A percentile compares a stretch with the other conserved stretches of the same genome.
These are phyloP conservation scores for Ahaetulla prasina DNA, from an alignment of 2,113 vertebrate species.

Conservation along the genomic window DNA sequence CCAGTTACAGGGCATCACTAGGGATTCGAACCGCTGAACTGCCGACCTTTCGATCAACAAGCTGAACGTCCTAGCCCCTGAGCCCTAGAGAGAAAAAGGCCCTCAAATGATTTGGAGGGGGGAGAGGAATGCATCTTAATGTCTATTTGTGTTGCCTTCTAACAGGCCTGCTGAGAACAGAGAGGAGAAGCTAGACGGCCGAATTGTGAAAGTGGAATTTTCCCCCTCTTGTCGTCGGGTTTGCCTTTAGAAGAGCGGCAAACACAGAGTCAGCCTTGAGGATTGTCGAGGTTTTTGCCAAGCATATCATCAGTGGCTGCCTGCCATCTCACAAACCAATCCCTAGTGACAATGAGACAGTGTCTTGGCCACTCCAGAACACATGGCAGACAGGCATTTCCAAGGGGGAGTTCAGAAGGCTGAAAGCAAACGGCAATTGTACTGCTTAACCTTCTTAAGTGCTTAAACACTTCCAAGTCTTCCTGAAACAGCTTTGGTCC, in stretches of 20 bases:
- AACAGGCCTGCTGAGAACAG: background rate
- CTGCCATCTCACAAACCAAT: conserved; percentile 57
- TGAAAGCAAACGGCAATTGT: conserved; percentile 38
- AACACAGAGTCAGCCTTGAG: background rate
- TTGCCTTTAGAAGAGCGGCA: conserved; percentile 31
- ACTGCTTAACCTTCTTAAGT: conserved; percentile 2
- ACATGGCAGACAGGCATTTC: conserved; percentile 48
- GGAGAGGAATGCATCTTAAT: background rate
- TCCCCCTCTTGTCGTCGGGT: background rate
- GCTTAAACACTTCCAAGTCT: conserved; percentile 29
- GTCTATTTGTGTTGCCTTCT: background rate
- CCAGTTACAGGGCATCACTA: too few relatives aligned
- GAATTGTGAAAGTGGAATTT: background rate
- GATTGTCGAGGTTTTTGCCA: background rate
- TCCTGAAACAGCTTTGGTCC: conserved; percentile 32
- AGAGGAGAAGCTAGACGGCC: too few relatives aligned
- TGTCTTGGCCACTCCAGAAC: conserved; percentile 58
- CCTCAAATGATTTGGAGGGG: background rate
- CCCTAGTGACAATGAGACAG: conserved; percentile 37
- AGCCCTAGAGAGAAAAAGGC: too few relatives aligned
- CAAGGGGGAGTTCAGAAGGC: conserved; percentile 41
- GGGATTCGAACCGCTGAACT: too few relatives aligned
- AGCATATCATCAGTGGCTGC: conserved; percentile 50
- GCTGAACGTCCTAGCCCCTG: too few relatives aligned
- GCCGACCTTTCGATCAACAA: too few relatives aligned